These are phyloP conservation scores for Equus przewalskii DNA, from an alignment of 2,113 vertebrate genomes.

Conservation along the genomic window DNA sequence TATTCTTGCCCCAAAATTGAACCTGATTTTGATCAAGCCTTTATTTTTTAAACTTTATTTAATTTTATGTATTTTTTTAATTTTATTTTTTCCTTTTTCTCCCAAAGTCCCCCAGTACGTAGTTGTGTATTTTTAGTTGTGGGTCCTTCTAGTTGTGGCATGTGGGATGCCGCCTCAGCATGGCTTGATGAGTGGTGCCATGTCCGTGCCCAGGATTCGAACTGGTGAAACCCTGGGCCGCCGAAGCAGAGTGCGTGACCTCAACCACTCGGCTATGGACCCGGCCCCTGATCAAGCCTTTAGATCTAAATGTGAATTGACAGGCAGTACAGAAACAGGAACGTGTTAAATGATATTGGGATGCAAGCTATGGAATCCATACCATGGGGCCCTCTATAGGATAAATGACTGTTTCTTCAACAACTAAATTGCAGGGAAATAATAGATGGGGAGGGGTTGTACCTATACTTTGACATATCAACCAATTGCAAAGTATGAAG, in stretches of 20 bases:
- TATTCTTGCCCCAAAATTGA: slow-evolving; percentile 26
- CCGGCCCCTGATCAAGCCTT: slow-evolving; percentile 5
- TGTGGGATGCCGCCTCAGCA: no score
- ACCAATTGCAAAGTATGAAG: not conserved
- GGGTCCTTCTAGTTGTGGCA: no score
- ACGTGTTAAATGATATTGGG: not conserved
- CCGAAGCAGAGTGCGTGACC: no score
- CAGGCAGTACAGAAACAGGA: slow-evolving; percentile 16
- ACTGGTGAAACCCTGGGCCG: no score
- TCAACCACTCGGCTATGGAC: no score
- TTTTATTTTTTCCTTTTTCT: no score
- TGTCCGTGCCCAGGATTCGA: no score
- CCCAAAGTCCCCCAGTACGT: no score
- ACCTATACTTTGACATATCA: not conserved
- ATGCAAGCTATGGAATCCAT: not conserved
- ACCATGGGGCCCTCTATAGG: not conserved
- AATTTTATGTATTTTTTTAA: no score
- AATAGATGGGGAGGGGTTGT: not conserved
- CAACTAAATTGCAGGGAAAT: not conserved
- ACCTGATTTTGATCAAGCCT: slow-evolving; percentile 34
- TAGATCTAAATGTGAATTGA: slow-evolving; percentile 49
- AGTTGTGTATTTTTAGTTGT: no score
- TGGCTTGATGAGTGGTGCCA: no score
- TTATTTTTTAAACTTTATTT: not conserved
- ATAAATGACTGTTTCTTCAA: slow-evolving; percentile 9